Evolutionary conservation across 1,140 invertebrate genomes (phyloP).

Genomic region (Temnothorax curvispinosus): DNA sequence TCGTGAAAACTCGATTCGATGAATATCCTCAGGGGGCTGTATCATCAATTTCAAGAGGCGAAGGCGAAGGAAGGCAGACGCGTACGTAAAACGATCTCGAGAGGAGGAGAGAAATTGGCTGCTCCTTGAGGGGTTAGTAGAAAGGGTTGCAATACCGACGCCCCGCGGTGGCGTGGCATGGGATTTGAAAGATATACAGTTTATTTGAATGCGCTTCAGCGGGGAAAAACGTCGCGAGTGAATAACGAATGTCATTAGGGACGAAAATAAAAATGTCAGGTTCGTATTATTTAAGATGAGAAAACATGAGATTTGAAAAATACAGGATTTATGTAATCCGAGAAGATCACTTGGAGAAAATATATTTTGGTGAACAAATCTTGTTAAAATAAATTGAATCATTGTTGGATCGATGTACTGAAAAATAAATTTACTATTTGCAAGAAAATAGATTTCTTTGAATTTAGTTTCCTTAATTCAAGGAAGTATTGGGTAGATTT

Average conservation of each 20-base stretch:
- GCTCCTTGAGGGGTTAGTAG: background rate
- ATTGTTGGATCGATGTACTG: background rate
- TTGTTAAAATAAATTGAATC: background rate
- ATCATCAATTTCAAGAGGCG: conserved; percentile 10
- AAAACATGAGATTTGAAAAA: background rate
- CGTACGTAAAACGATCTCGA: conserved; percentile 26
- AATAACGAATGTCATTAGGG: background rate
- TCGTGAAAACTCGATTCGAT: conserved; percentile 43
- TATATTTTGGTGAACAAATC: background rate
- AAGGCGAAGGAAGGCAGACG: background rate
- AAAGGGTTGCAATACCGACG: conserved; percentile 9
- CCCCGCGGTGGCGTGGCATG: background rate
- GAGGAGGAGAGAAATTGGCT: conserved; percentile 34
- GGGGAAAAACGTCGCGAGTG: background rate
- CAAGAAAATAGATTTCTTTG: too few species aligned
- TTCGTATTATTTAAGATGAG: background rate
- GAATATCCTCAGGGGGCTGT: conserved; percentile 27
- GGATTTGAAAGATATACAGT: background rate
- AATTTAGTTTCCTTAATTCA: too few species aligned
- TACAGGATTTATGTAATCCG: background rate
- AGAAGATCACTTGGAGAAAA: background rate
- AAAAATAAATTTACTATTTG: too few species aligned
- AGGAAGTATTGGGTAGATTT: too few species aligned
- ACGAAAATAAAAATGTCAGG: background rate
- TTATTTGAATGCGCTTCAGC: background rate